Conservation (phyloP, 2,797 vertebrate genomes). For the Brachymystax lenok region DNA sequence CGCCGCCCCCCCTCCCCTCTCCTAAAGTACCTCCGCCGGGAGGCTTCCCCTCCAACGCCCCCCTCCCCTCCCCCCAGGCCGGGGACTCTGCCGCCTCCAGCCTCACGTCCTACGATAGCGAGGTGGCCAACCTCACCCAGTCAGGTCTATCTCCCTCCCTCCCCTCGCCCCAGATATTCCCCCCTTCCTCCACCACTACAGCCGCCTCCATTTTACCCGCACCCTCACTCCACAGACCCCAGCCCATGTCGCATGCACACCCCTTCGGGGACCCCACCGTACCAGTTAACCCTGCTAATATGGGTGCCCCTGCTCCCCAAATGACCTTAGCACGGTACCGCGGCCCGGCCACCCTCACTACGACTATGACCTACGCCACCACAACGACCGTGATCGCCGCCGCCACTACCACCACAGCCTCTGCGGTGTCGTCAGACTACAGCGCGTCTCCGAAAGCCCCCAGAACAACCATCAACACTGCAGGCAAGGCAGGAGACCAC, state of each 20-base stretch:
- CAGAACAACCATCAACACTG: constrained; percentile 41
- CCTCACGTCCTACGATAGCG: constrained; percentile 92
- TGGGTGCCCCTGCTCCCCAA: constrained; percentile 34
- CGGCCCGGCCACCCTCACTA: constrained; percentile 63
- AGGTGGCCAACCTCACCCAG: constrained; percentile 91
- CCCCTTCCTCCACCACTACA: constrained; percentile 49
- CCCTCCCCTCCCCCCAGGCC: constrained; percentile 71
- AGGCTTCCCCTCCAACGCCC: constrained; percentile 52
- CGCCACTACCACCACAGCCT: constrained; percentile 64
- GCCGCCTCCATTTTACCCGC: constrained; percentile 40
- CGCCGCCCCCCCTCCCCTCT: constrained; percentile 64
- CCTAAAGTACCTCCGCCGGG: constrained; percentile 49
- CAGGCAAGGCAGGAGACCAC: constrained; percentile 53
- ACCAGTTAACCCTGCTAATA: constrained; percentile 45
- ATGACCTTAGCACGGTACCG: constrained; percentile 60
- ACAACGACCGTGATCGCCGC: constrained; percentile 67
- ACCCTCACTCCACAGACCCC: constrained; percentile 69
- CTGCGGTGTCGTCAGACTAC: constrained; percentile 66
- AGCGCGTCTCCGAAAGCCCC: constrained; percentile 54
- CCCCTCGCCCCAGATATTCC: constrained; percentile 72
- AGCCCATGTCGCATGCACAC: constrained; percentile 71
- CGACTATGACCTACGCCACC: constrained; percentile 75
- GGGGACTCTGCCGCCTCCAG: constrained; percentile 90
- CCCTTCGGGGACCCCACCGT: constrained; percentile 34
- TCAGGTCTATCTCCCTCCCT: constrained; percentile 77